phyloP scores from a whole-genome alignment of 2,888 invertebrate genomes.

The Anaspis maculata region DNA sequence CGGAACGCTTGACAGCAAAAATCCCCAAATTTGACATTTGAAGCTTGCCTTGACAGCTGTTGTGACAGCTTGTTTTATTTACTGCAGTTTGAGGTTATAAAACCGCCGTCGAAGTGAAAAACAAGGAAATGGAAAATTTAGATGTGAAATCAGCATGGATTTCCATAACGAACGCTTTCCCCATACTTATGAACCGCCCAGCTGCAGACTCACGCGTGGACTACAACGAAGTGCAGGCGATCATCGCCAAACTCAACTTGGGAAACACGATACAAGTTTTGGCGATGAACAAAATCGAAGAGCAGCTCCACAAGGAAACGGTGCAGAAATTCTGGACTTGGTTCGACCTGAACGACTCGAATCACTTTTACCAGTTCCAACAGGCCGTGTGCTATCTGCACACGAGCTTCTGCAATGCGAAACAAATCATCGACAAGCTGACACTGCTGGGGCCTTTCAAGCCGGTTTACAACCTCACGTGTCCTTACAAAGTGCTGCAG shows the following conservation, averaged over 20 bases:
- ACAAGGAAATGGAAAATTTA: no score
- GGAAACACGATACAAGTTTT: constrained; percentile 37
- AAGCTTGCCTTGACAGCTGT: no score
- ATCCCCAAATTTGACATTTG: no score
- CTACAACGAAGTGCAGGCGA: constrained; percentile 27
- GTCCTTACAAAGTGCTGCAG: constrained; percentile 52
- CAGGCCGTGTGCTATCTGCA: constrained; percentile 59
- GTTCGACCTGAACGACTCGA: constrained; percentile 46
- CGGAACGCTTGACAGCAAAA: no score
- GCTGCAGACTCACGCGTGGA: constrained; percentile 13
- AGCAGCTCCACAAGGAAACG: constrained; percentile 51
- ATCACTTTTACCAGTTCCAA: constrained; percentile 58
- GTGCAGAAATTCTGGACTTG: constrained; percentile 60
- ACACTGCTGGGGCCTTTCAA: no score
- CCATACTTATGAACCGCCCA: constrained; percentile 29
- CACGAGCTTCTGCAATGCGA: constrained; percentile 38
- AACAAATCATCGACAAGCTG: no score
- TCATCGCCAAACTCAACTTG: constrained; percentile 34
- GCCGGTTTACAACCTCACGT: constrained; percentile 48
- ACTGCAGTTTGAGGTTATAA: no score
- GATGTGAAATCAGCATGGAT: constrained; percentile 24
- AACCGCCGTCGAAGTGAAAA: no score
- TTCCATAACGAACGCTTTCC: constrained; percentile 29
- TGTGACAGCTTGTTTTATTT: no score
- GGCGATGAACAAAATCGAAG: constrained; percentile 48